Conservation (phyloP, 2,888 invertebrate genomes). For the Drosophila suboccidentalis region DNA sequence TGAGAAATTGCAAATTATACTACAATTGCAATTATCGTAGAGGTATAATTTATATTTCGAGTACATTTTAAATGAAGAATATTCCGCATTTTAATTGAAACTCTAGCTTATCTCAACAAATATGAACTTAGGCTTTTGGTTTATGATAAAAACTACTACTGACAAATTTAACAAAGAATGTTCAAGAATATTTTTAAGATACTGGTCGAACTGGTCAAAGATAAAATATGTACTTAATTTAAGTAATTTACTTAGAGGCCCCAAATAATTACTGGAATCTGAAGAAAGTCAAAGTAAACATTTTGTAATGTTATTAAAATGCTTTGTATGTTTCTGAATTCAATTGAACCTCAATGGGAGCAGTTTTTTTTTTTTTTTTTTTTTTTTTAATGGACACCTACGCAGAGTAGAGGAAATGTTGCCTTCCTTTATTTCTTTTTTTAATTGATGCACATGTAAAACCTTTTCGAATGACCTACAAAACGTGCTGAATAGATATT, state of each 20-base stretch:
- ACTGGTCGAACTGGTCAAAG: not conserved
- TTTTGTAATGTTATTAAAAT: constrained; percentile 5
- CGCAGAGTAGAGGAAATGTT: constrained; percentile 12
- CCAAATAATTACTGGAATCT: not conserved
- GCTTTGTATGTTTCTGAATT: not conserved
- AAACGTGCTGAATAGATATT: constrained; percentile 57
- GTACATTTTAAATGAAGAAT: too few relatives aligned
- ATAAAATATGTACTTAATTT: not conserved
- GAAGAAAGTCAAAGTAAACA: not conserved
- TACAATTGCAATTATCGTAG: too few relatives aligned
- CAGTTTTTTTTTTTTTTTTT: not conserved
- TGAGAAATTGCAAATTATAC: too few relatives aligned
- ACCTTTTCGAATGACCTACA: constrained; percentile 60
- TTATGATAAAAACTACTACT: not conserved
- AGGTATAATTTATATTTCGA: too few relatives aligned
- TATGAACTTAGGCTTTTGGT: not conserved
- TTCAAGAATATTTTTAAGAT: not conserved
- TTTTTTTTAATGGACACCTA: constrained; percentile 23
- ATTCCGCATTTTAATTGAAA: too few relatives aligned
- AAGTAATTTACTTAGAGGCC: not conserved
- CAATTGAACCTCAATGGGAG: not conserved
- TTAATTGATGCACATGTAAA: constrained; percentile 72
- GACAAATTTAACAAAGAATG: not conserved
- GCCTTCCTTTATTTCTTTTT: constrained; percentile 36
- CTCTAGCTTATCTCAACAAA: not conserved